These are phyloP conservation scores for Cepphus grylle DNA, from an alignment of 2,113 vertebrate species.

Conservation along the genomic window DNA sequence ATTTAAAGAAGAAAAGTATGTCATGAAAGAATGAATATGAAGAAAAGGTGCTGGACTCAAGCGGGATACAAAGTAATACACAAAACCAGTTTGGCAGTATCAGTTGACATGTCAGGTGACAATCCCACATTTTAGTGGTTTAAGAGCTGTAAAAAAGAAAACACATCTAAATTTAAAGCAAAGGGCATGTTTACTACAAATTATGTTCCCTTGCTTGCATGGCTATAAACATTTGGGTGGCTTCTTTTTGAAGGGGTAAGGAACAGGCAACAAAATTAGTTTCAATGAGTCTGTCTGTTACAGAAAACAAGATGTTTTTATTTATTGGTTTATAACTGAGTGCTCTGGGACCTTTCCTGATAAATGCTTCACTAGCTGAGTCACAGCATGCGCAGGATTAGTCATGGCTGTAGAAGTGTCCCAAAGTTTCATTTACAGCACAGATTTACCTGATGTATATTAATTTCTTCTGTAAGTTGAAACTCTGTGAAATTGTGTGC, in stretches of 20 bases:
- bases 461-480: background rate
- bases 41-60: background rate
- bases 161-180: background rate
- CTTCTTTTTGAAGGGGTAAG: background rate
- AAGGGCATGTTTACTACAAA: background rate
- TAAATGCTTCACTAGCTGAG: constrained; percentile 50
- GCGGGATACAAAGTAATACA: background rate
- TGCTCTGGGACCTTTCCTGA: constrained; percentile 28
- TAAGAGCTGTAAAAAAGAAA: background rate
- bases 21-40: background rate
- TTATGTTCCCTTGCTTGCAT: background rate
- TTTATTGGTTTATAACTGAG: constrained; percentile 34
- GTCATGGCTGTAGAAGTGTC: constrained; percentile 33
- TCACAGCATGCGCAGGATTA: constrained; percentile 40
- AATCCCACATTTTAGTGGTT: background rate
- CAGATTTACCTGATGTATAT: constrained; percentile 29
- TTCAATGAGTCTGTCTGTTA: background rate
- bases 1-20: background rate
- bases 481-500: background rate
- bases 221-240: background rate
- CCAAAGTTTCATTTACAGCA: constrained; percentile 20
- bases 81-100: background rate
- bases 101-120: background rate
- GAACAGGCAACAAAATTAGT: background rate
- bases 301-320: constrained; percentile 35